Base-by-base conservation (phyloP, 2,888 invertebrate species). In the Muschampia staudingeri region DNA sequence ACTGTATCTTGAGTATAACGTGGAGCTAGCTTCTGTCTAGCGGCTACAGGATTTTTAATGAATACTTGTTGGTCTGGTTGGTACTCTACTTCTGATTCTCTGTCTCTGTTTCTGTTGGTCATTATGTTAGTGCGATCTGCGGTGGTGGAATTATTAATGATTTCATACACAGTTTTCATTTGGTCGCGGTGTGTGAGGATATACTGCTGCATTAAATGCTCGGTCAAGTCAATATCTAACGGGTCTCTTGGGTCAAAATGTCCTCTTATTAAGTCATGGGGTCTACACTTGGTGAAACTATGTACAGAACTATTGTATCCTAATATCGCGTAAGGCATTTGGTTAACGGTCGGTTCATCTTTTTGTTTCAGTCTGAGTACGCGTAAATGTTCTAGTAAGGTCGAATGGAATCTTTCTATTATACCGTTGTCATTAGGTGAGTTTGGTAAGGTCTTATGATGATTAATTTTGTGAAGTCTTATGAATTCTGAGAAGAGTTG, bases 131-230 rank as follows among this genome's bases (percentile, higher is more conserved):
- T 72, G 9, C 72, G 83, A 7, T 78, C 71, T 3, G 19, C n/a
- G 12, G 44, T 40, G 0, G 83, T 78, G 12, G 67, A 12, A 12
- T 85, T 82, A 48, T 83, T 75, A 12, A 85, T 82, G 0, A 82
- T 40, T 9, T 82, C 73, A 52, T 85, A 85, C 14, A 81, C 84
- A 2, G 73, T 78, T 16, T 76, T 81, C 84, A 85, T 85, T 4
- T 81, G 75, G 12, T 84, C 80, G 30, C 78, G 61, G 80, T 86
- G 86, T 6, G 69, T 81, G 0, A 70, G 56, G 9, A 81, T 75
- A 48, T 84, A 86, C 12, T 82, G 77, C 80, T 82, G 67, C 4
- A 79, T 78, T 1, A 73, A 34, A n/a, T 73, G 34, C 4, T 73
- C 73, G 75, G 7, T 56, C 0, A 56, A 16, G 2, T 56, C 56